A percentile compares a stretch with the other conserved stretches of the same genome.
phyloP scores from a whole-genome alignment of 23 tunicate genomes.

The Oikopleura albicans region DNA sequence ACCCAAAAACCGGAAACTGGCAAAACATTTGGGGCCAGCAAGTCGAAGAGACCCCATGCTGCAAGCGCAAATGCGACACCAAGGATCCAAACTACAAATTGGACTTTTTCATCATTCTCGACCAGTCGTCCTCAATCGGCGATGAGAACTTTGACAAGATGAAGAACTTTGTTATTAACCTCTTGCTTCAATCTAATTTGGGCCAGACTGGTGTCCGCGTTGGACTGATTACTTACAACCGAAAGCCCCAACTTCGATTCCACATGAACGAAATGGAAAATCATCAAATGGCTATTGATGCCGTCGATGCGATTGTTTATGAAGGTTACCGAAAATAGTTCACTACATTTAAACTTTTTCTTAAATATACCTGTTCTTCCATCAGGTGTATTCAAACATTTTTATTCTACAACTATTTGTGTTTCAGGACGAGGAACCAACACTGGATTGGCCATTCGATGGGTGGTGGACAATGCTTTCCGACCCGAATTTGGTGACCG shows the following conservation, averaged over 20 bases:
- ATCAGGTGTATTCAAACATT: no score
- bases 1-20: slow-evolving; percentile 13
- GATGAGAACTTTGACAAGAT: background rate
- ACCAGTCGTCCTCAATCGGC: slow-evolving; percentile 14
- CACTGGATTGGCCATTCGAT: slow-evolving; percentile 28
- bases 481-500: slow-evolving; percentile 27
- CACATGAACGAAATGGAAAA: slow-evolving; percentile 21
- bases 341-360: no score
- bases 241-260: slow-evolving; percentile 23
- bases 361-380: no score
- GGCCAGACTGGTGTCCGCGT: slow-evolving; percentile 38
- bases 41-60: slow-evolving; percentile 8
- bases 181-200: background rate
- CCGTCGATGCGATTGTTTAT: slow-evolving; percentile 27
- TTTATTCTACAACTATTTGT: no score
- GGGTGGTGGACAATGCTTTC: slow-evolving; percentile 30
- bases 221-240: slow-evolving; percentile 33
- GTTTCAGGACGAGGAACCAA: slow-evolving; percentile 41
- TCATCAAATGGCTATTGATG: slow-evolving; percentile 19
- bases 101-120: slow-evolving; percentile 13
- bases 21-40: background rate
- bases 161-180: slow-evolving; percentile 3
- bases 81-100: slow-evolving; percentile 13
- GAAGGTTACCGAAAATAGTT: slow-evolving; percentile 33
- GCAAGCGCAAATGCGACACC: slow-evolving; percentile 9